These are phyloP conservation scores for Hormaphis cornu DNA, from an alignment of 1,140 invertebrate genomes.

Conservation along the genomic window DNA sequence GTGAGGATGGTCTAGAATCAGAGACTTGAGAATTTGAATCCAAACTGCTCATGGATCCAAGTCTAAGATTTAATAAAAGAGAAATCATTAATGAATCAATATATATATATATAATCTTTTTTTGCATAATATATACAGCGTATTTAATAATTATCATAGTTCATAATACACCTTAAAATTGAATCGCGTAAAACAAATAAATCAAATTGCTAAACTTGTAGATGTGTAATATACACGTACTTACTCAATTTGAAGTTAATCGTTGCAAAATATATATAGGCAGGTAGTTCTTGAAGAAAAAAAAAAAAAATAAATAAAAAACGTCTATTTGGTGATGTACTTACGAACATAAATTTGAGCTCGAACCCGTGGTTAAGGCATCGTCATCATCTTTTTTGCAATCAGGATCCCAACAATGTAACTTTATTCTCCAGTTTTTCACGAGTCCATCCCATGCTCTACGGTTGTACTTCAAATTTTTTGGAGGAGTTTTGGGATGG, in stretches of 20 bases:
- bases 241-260: too few species aligned
- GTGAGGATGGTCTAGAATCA: constrained; percentile 8
- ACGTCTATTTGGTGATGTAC: neutral
- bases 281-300: too few species aligned
- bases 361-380: constrained; percentile 1
- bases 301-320: neutral
- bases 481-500: constrained; percentile 80
- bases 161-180: too few species aligned
- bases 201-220: too few species aligned
- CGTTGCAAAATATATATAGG: too few species aligned
- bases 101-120: too few species aligned
- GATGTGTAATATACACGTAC: too few species aligned
- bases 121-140: too few species aligned
- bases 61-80: neutral
- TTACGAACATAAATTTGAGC: constrained; percentile 22
- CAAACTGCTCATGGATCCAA: constrained; percentile 24
- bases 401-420: constrained; percentile 72
- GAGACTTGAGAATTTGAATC: constrained; percentile 12
- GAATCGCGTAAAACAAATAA: too few species aligned
- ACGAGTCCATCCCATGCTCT: constrained; percentile 83
- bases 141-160: too few species aligned
- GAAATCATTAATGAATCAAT: too few species aligned
- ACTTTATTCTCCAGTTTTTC: constrained; percentile 70
- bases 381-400: constrained; percentile 38
- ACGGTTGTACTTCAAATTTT: constrained; percentile 74